Evolutionary conservation across 2,797 vertebrate genomes (phyloP), one percentile per base, ranked within the genome.

Genomic region (Intellagama lesueurii): DNA sequence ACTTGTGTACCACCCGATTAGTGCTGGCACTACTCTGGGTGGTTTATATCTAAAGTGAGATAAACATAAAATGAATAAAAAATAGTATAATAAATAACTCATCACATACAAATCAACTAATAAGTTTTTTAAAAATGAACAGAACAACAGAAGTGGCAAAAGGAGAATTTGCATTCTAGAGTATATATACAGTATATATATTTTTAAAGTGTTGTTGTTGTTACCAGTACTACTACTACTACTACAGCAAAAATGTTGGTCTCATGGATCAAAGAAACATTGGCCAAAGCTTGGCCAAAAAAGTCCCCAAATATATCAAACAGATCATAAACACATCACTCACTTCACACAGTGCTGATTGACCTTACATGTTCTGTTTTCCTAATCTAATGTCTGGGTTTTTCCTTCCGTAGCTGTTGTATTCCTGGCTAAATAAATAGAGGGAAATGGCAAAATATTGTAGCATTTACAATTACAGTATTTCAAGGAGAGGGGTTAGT

Each of bases 281-380:
- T 40, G 40, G 3, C 40, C 1, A 91, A 78, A 91, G 30, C 26
- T 91, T 72, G 68, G 5, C 35, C 85, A 75, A 73, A 52, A 79
- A 40, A 3, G 40, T 82, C 32, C 8, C 86, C 4, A 14, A 56
- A 0, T 80, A 69, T 7, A 83, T 77, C 86, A 0, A 72, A 90
- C 85, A 78, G 26, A 5, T 91, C 17, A 81, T 87, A 87, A 72
- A 81, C 16, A 26, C 47, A 72, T 81, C n/a, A 87, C 11, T 11
- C 17, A 66, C 24, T 11, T n/a, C 35, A 92, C 70, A 7, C 6
- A 80, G 2, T 81, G 84, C 56, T 22, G 68, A 81, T 66, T 81
- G 2, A 81, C 87, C 93, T 93, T 75, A 93, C 88, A 87, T 92
- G 68, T 83, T 92, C 82, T 40, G 77, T 88, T 92, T 86, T 1